phyloP scores from a whole-genome alignment of 2,797 vertebrate genomes.

The Phrynocephalus guinanensis region DNA sequence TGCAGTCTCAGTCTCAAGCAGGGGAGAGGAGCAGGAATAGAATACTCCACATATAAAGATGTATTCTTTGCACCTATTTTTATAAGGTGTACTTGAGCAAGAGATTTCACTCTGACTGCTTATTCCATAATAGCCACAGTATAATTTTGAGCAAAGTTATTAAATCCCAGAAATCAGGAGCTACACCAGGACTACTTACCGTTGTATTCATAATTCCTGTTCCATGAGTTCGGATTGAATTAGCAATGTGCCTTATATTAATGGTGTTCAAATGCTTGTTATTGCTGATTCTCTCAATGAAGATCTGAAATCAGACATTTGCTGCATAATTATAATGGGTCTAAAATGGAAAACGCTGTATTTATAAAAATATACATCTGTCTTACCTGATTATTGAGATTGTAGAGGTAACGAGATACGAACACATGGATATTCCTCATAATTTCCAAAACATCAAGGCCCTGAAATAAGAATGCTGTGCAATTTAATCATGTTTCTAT shows the following conservation, averaged over 20 bases:
- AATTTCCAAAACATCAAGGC: conserved; percentile 97
- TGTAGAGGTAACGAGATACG: conserved; percentile 98
- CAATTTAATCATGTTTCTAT: conserved; percentile 15
- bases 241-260: conserved; percentile 98
- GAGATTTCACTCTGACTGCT: neutral
- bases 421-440: conserved; percentile 99
- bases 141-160: conserved; percentile 1
- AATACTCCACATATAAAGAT: neutral
- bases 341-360: neutral
- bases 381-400: conserved; percentile 97
- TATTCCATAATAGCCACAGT: neutral
- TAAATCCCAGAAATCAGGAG: neutral
- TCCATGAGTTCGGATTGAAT: conserved; percentile 97
- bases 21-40: no score
- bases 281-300: conserved; percentile 97
- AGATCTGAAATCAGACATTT: conserved; percentile 84
- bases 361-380: neutral
- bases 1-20: no score
- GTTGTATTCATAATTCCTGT: conserved; percentile 99
- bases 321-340: conserved; percentile 28
- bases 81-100: neutral
- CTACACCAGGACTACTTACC: conserved; percentile 75
- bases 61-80: neutral
- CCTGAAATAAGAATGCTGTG: conserved; percentile 79
- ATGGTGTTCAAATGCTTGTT: conserved; percentile 99